A percentile compares a stretch with the other conserved stretches of the same genome.
phyloP scores from a whole-genome alignment of 2,888 invertebrate genomes.

The Xylophagus ater region DNA sequence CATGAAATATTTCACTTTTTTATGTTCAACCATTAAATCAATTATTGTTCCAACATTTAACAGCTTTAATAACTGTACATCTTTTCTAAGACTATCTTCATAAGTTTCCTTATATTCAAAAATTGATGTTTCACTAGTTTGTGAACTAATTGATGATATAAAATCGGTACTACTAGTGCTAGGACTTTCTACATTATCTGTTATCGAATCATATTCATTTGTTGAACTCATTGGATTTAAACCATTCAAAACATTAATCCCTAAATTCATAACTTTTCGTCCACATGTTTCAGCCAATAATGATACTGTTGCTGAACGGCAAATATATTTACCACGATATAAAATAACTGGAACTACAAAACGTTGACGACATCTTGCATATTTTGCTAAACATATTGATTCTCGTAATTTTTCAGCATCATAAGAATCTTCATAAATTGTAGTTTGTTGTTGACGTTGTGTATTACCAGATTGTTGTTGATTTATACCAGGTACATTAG shows the following conservation, averaged over 20 bases:
- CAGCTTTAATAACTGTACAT: constrained; percentile 57
- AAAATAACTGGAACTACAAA: constrained; percentile 69
- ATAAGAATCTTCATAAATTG: constrained; percentile 48
- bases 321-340: constrained; percentile 59
- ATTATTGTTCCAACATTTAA: constrained; percentile 62
- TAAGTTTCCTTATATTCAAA: constrained; percentile 35
- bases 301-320: constrained; percentile 63
- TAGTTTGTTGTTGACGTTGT: constrained; percentile 33
- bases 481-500: constrained; percentile 20
- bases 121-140: constrained; percentile 20
- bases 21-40: constrained; percentile 76
- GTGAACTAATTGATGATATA: background rate
- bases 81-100: constrained; percentile 45
- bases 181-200: too few relatives aligned
- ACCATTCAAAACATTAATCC: too few relatives aligned
- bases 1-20: constrained; percentile 69
- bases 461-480: background rate
- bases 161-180: too few relatives aligned
- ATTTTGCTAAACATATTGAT: constrained; percentile 53
- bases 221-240: too few relatives aligned
- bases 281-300: constrained; percentile 64
- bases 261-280: too few relatives aligned
- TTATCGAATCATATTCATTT: too few relatives aligned
- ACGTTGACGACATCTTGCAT: constrained; percentile 62
- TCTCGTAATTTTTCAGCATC: constrained; percentile 50